Percentiles rank a stretch among this genome's conserved stretches.
phyloP scores from a whole-genome alignment of 2,888 invertebrate genomes.

The Erebia ligea region DNA sequence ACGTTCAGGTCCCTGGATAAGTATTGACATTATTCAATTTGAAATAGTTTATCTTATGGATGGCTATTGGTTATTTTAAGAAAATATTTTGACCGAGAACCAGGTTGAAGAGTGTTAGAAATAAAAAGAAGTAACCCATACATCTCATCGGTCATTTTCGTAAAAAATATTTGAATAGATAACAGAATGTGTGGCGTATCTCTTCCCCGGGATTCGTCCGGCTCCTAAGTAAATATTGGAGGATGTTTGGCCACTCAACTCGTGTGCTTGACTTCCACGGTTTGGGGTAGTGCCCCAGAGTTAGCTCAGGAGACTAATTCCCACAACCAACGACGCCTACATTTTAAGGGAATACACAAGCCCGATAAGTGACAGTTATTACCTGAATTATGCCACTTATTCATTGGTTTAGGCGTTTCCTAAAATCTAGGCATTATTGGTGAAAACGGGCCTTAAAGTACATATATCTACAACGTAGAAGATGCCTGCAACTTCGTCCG shows the following conservation, averaged over 20 bases:
- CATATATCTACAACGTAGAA: too few relatives aligned
- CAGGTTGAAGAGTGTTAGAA: constrained; percentile 3
- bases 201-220: not conserved
- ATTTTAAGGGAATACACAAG: too few relatives aligned
- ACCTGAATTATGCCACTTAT: too few relatives aligned
- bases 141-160: not conserved
- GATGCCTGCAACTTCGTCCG: too few relatives aligned
- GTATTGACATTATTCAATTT: too few relatives aligned
- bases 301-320: not conserved
- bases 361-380: too few relatives aligned
- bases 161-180: constrained; percentile 17
- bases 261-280: constrained; percentile 6
- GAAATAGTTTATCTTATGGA: too few relatives aligned
- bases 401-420: too few relatives aligned
- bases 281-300: not conserved
- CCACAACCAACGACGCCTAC: too few relatives aligned
- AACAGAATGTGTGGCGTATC: constrained; percentile 15
- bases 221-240: constrained; percentile 16
- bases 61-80: not conserved
- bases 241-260: constrained; percentile 10
- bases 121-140: not conserved
- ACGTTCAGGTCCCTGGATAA: too few relatives aligned
- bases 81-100: not conserved
- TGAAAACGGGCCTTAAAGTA: too few relatives aligned
- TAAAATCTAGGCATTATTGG: too few relatives aligned